Evolutionary conservation across 2,888 invertebrate species (phyloP).

Genomic region (Pocota personata): DNA sequence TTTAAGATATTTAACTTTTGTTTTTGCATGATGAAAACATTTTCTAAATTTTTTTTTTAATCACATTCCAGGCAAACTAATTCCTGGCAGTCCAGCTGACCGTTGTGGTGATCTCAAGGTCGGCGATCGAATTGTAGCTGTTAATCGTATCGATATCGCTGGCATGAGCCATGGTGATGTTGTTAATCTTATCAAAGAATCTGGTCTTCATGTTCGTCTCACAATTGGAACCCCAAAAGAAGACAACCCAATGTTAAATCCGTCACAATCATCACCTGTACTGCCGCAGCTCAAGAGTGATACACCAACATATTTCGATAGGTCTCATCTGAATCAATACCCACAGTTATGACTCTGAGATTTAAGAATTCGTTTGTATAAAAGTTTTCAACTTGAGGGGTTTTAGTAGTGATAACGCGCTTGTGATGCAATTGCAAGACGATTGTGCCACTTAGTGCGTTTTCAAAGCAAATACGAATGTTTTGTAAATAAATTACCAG

Average conservation of each 20-base stretch:
- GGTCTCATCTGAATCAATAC: conserved; percentile 77
- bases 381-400: conserved; percentile 79
- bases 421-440: conserved; percentile 24
- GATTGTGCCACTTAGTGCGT: conserved; percentile 34
- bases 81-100: conserved; percentile 97
- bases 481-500: conserved; percentile 56
- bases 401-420: conserved; percentile 64
- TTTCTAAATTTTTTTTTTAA: background rate
- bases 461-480: background rate
- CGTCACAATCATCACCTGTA: conserved; percentile 77
- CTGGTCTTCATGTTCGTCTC: conserved; percentile 94
- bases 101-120: conserved; percentile 95
- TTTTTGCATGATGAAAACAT: background rate
- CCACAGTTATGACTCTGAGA: conserved; percentile 83
- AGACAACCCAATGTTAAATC: conserved; percentile 75
- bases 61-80: conserved; percentile 90
- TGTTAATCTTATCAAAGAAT: conserved; percentile 98
- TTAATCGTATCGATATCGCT: conserved; percentile 95
- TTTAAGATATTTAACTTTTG: too few relatives aligned
- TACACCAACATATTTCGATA: conserved; percentile 75
- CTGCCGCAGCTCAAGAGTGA: conserved; percentile 69
- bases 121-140: conserved; percentile 97
- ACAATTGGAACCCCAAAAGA: conserved; percentile 86
- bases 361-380: conserved; percentile 81
- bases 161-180: conserved; percentile 98